Base-by-base conservation (phyloP, 2,113 vertebrate species). In the Leucosticte australis region DNA sequence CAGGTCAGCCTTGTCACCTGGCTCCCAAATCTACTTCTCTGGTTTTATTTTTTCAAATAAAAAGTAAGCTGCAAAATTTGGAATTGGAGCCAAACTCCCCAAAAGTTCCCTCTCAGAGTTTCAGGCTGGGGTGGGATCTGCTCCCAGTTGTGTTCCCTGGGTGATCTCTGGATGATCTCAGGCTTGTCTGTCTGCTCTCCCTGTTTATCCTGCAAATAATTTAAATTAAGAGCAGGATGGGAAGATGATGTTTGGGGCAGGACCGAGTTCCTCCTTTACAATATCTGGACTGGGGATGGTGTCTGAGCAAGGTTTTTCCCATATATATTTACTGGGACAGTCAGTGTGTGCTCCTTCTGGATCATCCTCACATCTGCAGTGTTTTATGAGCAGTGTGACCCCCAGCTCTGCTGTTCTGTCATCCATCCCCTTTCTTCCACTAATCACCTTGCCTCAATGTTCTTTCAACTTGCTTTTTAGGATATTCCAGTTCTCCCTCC, bases 281-380 rank as follows among this genome's bases (percentile, higher is more conserved):
- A 1, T 10, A 1, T 70, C 9, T 80, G 35, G 33, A 5, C 6
- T 50, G 9, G 20, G 37, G 10, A 3, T 49, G 52, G 10, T 6
- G 11, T 21, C 39, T 62, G 4, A 7, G 46, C 13, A n/a, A 81
- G 37, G 16, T 21, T 85, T 83, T 80, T 15, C 10, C 50, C 15
- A 13, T 12, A 1, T 15, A 0, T 2, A 3, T 79, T 74, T 2
- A 1, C 21, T 75, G 60, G 13, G 14, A 13, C 23, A 35, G 9
- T 33, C 39, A 19, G 3, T 14, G 28, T n/a, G 4, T 50, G 24
- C 39, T 87, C 18, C n/a, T 57, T 3, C 18, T 75, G 60, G 23
- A 23, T 78, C 4, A 8, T 49, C 44, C n/a, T 74, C 60, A n/a
- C 12, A 19, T 19, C 65, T 65, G 17, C 47, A 62, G 31, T 1